A percentile compares a stretch with the other conserved stretches of the same genome.
Conservation (phyloP, 2,888 invertebrate genomes). For the Caenorhabditis sp. region DNA sequence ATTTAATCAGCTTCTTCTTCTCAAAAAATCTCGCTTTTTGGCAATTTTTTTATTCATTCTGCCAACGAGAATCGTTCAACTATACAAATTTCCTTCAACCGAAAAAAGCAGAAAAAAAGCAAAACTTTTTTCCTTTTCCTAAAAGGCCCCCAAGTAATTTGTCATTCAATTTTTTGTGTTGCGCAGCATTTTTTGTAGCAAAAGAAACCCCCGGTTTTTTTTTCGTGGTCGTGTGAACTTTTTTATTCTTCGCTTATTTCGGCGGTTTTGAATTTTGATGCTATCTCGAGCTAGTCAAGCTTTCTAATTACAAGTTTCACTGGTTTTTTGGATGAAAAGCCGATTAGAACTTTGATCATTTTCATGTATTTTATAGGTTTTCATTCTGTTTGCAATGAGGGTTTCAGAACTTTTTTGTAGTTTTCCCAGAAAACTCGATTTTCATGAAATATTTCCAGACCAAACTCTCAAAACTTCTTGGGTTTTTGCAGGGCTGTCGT, state of each 20-base stretch:
- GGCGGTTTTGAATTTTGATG: neutral
- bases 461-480: too few relatives aligned
- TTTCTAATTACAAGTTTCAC: neutral
- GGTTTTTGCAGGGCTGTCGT: too few relatives aligned
- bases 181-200: neutral
- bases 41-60: neutral
- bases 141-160: slow-evolving; percentile 1
- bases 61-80: neutral
- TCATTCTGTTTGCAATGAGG: too few relatives aligned
- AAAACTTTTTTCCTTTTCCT: neutral
- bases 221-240: too few relatives aligned
- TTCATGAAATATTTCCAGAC: too few relatives aligned
- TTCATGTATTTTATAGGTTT: too few relatives aligned
- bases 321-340: neutral
- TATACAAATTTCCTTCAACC: neutral
- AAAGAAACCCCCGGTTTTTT: too few relatives aligned
- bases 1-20: neutral
- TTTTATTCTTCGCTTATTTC: neutral
- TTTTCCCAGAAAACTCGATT: too few relatives aligned
- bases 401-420: too few relatives aligned
- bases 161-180: neutral
- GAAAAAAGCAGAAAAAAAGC: neutral
- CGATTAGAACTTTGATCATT: neutral
- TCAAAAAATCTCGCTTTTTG: neutral
- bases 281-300: neutral